Conservation (phyloP, 2,113 vertebrate genomes). For the Junco hyemalis region DNA sequence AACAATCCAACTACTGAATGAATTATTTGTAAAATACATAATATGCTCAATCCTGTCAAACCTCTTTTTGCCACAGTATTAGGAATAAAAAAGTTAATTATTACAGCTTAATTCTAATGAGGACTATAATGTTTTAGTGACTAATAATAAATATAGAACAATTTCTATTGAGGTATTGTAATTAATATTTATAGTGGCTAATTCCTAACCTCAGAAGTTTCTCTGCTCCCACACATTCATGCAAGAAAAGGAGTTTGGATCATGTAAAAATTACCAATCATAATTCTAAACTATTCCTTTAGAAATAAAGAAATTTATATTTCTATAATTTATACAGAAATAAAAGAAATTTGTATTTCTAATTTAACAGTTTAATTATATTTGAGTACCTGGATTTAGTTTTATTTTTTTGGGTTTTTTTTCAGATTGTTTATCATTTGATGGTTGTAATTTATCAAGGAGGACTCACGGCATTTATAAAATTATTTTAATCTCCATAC, state of each 20-base stretch:
- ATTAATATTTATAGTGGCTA: conserved; percentile 20
- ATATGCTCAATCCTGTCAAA: conserved; percentile 32
- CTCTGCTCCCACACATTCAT: background rate
- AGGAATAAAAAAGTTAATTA: conserved; percentile 45
- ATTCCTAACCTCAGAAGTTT: background rate
- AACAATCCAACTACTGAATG: conserved; percentile 39
- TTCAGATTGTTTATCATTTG: background rate
- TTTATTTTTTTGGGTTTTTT: background rate
- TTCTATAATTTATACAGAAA: background rate
- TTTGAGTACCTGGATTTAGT: background rate
- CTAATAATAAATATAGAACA: conserved; percentile 19
- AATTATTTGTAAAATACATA: conserved; percentile 46
- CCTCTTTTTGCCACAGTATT: conserved; percentile 25
- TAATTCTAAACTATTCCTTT: background rate
- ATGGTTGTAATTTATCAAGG: background rate
- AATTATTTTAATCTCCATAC: background rate
- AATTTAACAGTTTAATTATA: background rate
- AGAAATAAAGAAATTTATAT: background rate
- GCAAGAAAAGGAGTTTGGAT: background rate
- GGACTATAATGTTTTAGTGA: conserved; percentile 29
- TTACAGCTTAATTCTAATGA: conserved; percentile 23
- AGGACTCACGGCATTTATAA: background rate
- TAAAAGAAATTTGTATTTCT: background rate
- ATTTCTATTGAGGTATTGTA: background rate
- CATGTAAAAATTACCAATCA: background rate